Evolutionary conservation across 2,888 invertebrate species (phyloP).

Genomic region (Lycia hirtaria): DNA sequence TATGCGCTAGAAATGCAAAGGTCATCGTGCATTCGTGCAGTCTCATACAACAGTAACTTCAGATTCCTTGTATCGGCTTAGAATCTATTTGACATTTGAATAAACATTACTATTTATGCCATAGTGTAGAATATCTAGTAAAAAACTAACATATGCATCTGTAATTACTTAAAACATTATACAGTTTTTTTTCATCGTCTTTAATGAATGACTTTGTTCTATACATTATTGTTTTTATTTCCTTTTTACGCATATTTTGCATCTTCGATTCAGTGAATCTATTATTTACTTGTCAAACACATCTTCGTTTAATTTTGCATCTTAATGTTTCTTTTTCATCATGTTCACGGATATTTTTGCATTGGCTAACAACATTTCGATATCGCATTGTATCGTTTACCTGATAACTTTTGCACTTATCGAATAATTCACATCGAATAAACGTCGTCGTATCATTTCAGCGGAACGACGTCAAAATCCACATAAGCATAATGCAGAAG

Average conservation of each 20-base stretch:
- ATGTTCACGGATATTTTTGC: background rate
- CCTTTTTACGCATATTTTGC: too few relatives aligned
- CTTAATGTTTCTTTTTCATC: background rate
- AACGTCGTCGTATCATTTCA: conserved; percentile 2
- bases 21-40: conserved; percentile 22
- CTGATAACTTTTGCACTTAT: conserved; percentile 8
- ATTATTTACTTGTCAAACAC: background rate
- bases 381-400: background rate
- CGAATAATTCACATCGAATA: conserved; percentile 3
- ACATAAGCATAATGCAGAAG: background rate
- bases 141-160: too few relatives aligned
- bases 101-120: conserved; percentile 21
- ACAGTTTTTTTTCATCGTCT: too few relatives aligned
- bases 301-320: background rate
- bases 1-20: conserved; percentile 20
- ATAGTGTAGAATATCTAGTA: background rate
- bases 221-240: too few relatives aligned
- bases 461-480: conserved; percentile 2
- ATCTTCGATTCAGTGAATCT: too few relatives aligned
- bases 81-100: conserved; percentile 38
- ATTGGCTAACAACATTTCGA: background rate
- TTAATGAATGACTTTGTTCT: too few relatives aligned
- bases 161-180: too few relatives aligned
- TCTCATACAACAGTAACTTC: conserved; percentile 33
- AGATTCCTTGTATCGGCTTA: conserved; percentile 30